Percentiles rank a stretch among this genome's conserved stretches.
Evolutionary conservation across 1,140 invertebrate genomes (phyloP).

Genomic region (Zaprionus gabonicus): DNA sequence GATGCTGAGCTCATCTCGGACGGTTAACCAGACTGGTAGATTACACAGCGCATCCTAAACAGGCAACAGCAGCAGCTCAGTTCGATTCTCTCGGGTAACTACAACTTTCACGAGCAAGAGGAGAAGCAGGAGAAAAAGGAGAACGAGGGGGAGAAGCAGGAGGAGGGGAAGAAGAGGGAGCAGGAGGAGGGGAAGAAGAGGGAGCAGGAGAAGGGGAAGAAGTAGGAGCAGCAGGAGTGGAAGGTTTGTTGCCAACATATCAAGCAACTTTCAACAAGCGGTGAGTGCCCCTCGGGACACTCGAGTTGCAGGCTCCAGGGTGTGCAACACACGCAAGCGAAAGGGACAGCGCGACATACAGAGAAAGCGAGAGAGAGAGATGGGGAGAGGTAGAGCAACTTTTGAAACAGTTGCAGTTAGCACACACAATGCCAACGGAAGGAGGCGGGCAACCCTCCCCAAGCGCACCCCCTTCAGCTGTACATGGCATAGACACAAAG

Average conservation of each 20-base stretch:
- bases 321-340: conserved; percentile 8
- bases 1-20: not conserved
- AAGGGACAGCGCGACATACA: conserved; percentile 11
- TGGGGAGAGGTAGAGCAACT: conserved; percentile 18
- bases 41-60: conserved; percentile 11
- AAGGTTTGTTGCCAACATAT: conserved; percentile 60
- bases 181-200: not conserved
- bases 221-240: not conserved
- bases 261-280: conserved; percentile 69
- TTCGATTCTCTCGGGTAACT: conserved; percentile 24
- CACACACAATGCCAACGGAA: conserved; percentile 60
- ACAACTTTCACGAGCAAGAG: conserved; percentile 41
- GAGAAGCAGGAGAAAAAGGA: conserved; percentile 28
- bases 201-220: too few relatives aligned
- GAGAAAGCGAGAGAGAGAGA: not conserved
- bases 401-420: conserved; percentile 79
- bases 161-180: too few relatives aligned
- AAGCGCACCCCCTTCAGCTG: conserved; percentile 4
- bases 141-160: not conserved
- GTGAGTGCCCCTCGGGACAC: conserved; percentile 55
- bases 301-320: conserved; percentile 44
- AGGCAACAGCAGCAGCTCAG: conserved; percentile 21
- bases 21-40: conserved; percentile 29
- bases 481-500: conserved; percentile 53
- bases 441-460: conserved; percentile 7